phyloP scores from a whole-genome alignment of 2,113 vertebrate species.

The Spilogale gracilis region DNA sequence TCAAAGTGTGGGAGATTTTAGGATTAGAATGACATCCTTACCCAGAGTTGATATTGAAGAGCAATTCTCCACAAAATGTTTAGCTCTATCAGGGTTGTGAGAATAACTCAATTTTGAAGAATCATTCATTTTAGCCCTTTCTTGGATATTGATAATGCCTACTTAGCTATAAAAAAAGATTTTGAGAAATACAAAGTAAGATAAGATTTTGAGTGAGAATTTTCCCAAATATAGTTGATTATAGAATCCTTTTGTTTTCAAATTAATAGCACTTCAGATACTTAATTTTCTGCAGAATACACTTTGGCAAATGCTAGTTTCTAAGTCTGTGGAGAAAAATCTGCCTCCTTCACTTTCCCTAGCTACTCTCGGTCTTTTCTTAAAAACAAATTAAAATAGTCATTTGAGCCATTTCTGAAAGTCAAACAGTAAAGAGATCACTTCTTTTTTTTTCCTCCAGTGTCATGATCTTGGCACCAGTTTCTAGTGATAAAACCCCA shows the following conservation, averaged over 20 bases:
- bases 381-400: slow-evolving; percentile 57
- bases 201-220: neutral
- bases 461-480: slow-evolving; percentile 17
- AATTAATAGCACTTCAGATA: neutral
- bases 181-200: neutral
- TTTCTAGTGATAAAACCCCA: slow-evolving; percentile 48
- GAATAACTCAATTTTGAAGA: neutral
- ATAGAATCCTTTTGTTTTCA: slow-evolving; percentile 36
- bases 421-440: slow-evolving; percentile 35
- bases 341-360: neutral
- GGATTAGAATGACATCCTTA: neutral
- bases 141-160: neutral
- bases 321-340: slow-evolving; percentile 11
- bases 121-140: neutral
- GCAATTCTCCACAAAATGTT: neutral
- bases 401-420: slow-evolving; percentile 44
- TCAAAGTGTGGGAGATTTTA: neutral
- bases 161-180: neutral
- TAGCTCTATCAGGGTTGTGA: neutral
- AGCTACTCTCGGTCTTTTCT: neutral
- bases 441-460: neutral
- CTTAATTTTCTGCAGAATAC: neutral
- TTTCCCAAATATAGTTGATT: neutral
- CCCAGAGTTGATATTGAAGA: neutral
- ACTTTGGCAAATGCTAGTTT: neutral